Conservation (phyloP, 2,113 vertebrate genomes). For the Chaetura pelagica region DNA sequence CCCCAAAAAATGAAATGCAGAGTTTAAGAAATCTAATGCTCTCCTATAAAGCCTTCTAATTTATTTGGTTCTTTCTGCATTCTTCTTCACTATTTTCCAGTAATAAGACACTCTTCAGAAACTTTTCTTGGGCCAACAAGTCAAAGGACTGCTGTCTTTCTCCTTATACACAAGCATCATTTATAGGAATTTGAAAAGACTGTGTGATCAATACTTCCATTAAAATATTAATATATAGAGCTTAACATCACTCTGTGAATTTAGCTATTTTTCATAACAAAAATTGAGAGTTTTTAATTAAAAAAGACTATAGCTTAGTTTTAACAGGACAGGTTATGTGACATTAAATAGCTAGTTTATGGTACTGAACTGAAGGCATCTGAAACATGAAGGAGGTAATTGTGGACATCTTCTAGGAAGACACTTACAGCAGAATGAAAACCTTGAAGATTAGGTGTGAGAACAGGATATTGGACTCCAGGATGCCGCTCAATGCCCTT, state of each 20-base stretch:
- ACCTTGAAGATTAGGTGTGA: constrained; percentile 92
- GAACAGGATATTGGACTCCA: constrained; percentile 89
- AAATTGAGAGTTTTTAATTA: neutral
- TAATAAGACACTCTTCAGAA: neutral
- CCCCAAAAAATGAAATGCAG: neutral
- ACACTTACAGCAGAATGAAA: constrained; percentile 91
- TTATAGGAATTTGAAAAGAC: neutral
- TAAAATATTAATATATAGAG: neutral
- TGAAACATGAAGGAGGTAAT: neutral
- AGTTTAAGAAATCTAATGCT: neutral
- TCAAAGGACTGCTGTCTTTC: neutral
- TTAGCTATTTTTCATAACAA: neutral
- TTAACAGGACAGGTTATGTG: neutral
- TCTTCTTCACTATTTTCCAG: neutral
- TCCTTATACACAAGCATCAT: neutral
- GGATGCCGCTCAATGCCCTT: constrained; percentile 83
- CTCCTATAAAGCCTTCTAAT: neutral
- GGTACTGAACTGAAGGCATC: neutral
- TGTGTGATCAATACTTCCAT: neutral
- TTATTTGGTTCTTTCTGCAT: neutral
- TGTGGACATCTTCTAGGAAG: neutral
- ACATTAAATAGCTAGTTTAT: neutral
- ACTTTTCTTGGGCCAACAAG: neutral
- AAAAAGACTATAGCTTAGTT: neutral
- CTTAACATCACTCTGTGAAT: neutral